Base-by-base conservation (phyloP, 2,888 invertebrate genomes). In the Apodemia mormo region DNA sequence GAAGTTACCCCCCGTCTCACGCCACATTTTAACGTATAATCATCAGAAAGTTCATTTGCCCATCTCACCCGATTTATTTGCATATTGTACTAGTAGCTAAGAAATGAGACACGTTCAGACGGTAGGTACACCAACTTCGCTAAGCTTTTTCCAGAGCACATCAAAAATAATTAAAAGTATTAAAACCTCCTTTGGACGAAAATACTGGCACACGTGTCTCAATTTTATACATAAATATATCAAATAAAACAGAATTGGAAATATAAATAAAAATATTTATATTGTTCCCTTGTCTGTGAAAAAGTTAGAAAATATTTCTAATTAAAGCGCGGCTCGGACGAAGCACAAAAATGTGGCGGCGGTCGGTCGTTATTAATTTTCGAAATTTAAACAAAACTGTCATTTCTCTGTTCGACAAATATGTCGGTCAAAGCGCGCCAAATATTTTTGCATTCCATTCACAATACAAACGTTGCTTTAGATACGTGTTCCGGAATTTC, bases 351-450 rank as follows among this genome's bases (percentile, higher is more conserved):
- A 89, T 85, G 80, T 81, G 80, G 73, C 76, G 79, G 76, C 80
- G 80, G 75, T 75, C 79, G 77, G 74, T 80, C 83, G 84, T 88
- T 92, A 92, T 92, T 92, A 92, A 91, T 90, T 90, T 92, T 88
- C 82, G 82, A 90, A 91, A 90, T 91, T 91, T 86, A 81, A 89
- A 90, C 92, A 89, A 92, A 92, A 89, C 87, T 88, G 86, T 85
- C 88, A 85, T 89, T 86, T 88, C 85, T 87, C 82, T 81, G 86
- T 88, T 88, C 83, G 84, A 82, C 85, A 90, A 90, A 84, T 86
- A 92, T 92, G 88, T 79, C 79, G 78, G 80, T 77, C 80, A 84
- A 88, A 84, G 86, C 85, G 86, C 82, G 84, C 81, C 82, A 77
- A 76, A 85, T 79, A 86, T 89, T 85, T 87, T 85, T 84, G 82